Evolutionary conservation across 2,113 vertebrate genomes (phyloP).

Genomic region (Hirundichthys speculiger): DNA sequence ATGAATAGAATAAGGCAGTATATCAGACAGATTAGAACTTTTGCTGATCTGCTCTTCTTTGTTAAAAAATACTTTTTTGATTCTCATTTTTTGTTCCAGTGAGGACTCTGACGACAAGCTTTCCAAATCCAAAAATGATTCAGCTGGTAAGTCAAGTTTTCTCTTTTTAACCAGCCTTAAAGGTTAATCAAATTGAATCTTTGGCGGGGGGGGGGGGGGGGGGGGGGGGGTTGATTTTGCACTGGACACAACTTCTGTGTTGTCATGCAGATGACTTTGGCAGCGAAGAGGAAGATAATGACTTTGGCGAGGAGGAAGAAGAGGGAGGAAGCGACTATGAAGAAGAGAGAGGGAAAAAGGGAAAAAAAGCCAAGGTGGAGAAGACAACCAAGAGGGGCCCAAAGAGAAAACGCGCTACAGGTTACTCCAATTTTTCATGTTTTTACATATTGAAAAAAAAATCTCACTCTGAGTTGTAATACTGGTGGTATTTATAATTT

Average conservation of each 20-base stretch:
- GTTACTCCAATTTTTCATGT: conserved; percentile 51
- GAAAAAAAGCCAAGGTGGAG: conserved; percentile 85
- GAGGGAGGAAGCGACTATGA: conserved; percentile 89
- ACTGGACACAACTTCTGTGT: conserved; percentile 7
- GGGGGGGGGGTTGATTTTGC: neutral
- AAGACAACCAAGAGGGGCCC: conserved; percentile 83
- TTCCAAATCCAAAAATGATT: conserved; percentile 95
- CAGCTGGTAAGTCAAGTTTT: conserved; percentile 85
- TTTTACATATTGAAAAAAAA: no score
- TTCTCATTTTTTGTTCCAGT: conserved; percentile 65
- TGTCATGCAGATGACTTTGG: conserved; percentile 85
- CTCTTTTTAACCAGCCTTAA: no score
- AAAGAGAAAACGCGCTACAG: conserved; percentile 88
- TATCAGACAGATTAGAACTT: neutral
- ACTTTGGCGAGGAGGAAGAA: conserved; percentile 84
- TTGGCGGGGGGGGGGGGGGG: no score
- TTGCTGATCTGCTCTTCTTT: neutral
- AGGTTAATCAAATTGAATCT: no score
- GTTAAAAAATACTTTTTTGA: neutral
- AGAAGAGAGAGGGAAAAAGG: conserved; percentile 89
- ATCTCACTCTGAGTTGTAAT: no score
- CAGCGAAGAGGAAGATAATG: conserved; percentile 86
- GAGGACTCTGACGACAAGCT: conserved; percentile 98
- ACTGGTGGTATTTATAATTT: no score
- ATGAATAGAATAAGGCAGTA: no score